phyloP scores from a whole-genome alignment of 2,888 invertebrate genomes.

The Callyntrura guangdongensis region DNA sequence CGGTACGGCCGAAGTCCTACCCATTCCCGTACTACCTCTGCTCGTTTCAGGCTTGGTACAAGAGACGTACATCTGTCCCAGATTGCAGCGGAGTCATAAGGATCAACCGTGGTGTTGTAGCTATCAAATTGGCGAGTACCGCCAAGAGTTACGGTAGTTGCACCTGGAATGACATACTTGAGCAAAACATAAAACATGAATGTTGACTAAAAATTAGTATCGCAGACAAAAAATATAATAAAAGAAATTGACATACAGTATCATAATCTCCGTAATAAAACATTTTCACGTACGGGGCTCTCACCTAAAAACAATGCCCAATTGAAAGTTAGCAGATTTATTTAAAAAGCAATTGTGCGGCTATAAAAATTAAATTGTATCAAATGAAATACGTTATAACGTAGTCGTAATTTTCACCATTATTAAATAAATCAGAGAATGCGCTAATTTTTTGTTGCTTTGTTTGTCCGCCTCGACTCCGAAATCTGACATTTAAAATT shows the following conservation, averaged over 20 bases:
- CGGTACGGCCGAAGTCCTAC: slow-evolving; percentile 95
- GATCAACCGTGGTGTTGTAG: slow-evolving; percentile 89
- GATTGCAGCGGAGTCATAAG: slow-evolving; percentile 92
- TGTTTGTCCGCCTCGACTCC: slow-evolving; percentile 89
- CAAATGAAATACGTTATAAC: slow-evolving; percentile 94
- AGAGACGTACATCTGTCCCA: slow-evolving; percentile 92
- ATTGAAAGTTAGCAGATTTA: not conserved
- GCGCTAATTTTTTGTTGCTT: slow-evolving; percentile 88
- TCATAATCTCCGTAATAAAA: slow-evolving; percentile 95
- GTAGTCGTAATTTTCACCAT: slow-evolving; percentile 88
- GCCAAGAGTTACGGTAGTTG: slow-evolving; percentile 93
- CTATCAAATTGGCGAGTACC: slow-evolving; percentile 94
- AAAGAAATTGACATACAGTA: slow-evolving; percentile 86
- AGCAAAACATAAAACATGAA: too few species aligned
- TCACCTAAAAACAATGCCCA: slow-evolving; percentile 88
- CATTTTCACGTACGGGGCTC: slow-evolving; percentile 95
- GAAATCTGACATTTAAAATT: slow-evolving; percentile 86
- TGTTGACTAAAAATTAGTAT: too few species aligned
- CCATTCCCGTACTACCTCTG: slow-evolving; percentile 90
- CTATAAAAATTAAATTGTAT: too few species aligned
- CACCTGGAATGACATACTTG: slow-evolving; percentile 91
- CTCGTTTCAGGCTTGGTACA: slow-evolving; percentile 89
- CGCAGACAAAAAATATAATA: too few species aligned
- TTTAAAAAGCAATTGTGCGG: too few species aligned
- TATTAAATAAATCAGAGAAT: slow-evolving; percentile 88